These are phyloP conservation scores for Holothuria leucospilota DNA, from an alignment of 53 echinoderm and acorn worm genomes.

Conservation along the genomic window DNA sequence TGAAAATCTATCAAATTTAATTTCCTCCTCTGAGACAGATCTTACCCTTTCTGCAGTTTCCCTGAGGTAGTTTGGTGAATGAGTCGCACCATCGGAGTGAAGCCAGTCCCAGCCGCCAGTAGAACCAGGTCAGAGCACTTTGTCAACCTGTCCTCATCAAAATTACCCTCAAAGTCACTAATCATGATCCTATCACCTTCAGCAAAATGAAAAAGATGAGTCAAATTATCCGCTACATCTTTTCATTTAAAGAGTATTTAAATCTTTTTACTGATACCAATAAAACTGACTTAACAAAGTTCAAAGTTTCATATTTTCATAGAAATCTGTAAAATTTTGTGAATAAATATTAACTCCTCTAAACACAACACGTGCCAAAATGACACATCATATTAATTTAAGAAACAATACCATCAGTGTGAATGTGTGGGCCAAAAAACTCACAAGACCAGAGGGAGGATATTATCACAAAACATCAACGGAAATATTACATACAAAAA, in stretches of 20 bases:
- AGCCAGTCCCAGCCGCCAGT: conserved; percentile 91
- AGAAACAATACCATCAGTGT: no score
- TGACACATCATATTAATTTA: no score
- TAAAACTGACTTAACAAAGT: background rate
- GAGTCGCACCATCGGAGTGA: conserved; percentile 89
- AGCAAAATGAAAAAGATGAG: background rate
- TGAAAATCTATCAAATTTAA: no score
- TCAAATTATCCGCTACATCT: background rate
- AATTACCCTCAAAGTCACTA: conserved; percentile 85
- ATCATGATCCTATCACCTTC: conserved; percentile 74
- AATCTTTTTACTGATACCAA: no score
- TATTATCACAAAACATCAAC: no score
- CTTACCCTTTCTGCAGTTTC: conserved; percentile 15
- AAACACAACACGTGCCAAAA: no score
- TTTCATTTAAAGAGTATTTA: background rate
- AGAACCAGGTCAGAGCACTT: conserved; percentile 58
- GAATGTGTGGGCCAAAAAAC: no score
- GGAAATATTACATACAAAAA: no score
- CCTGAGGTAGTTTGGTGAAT: conserved; percentile 40
- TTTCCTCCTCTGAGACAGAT: background rate
- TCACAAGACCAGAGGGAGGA: no score
- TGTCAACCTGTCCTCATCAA: conserved; percentile 67
- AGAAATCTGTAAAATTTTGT: background rate
- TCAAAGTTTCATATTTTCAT: background rate
- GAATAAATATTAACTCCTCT: no score